Percentiles rank a stretch among this genome's conserved stretches.
These are phyloP conservation scores for Xenentodon cancila DNA, from an alignment of 2,797 vertebrate species.

Conservation along the genomic window DNA sequence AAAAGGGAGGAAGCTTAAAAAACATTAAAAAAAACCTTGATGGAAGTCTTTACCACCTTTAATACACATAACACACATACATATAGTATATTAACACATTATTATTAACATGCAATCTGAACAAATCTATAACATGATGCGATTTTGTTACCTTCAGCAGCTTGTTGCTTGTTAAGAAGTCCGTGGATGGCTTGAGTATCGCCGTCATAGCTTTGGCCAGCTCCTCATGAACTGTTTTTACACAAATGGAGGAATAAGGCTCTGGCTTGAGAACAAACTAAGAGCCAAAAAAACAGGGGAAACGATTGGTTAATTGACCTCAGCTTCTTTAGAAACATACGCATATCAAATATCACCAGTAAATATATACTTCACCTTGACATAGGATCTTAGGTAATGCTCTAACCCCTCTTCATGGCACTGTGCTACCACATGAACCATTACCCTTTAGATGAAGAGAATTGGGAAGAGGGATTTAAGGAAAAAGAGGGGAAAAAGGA, in stretches of 20 bases:
- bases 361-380: constrained; percentile 84
- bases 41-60: no score
- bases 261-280: constrained; percentile 96
- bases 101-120: no score
- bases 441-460: constrained; percentile 84
- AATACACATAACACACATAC: no score
- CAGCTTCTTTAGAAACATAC: neutral
- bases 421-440: constrained; percentile 96
- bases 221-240: constrained; percentile 93
- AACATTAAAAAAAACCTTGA: no score
- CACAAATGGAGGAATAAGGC: constrained; percentile 78
- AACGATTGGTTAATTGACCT: fast-evolving
- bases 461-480: neutral
- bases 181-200: constrained; percentile 97
- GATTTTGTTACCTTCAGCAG: constrained; percentile 90
- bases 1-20: no score
- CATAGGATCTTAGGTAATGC: constrained; percentile 93
- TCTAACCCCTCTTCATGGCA: constrained; percentile 97
- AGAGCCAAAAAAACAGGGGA: neutral
- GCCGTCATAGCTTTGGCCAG: constrained; percentile 95
- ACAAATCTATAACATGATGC: no score
- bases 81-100: no score
- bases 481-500: neutral
- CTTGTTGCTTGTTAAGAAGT: constrained; percentile 97
- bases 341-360: neutral